A percentile compares a stretch with the other conserved stretches of the same genome.
Conservation (phyloP, 2,113 vertebrate genomes). For the Orcinus orca region DNA sequence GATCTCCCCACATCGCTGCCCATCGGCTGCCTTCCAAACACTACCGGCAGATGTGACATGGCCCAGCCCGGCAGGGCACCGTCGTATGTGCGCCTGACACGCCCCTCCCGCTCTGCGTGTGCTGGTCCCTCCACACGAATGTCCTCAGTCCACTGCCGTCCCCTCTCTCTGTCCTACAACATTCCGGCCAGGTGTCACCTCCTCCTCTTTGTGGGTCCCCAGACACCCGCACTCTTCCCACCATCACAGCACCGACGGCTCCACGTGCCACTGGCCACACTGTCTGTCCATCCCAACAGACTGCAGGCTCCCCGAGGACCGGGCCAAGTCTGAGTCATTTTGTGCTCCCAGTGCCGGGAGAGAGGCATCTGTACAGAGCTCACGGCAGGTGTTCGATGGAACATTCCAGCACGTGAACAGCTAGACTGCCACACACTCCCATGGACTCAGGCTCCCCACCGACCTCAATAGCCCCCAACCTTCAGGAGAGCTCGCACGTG, state of each 20-base stretch:
- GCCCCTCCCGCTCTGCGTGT: fast-evolving
- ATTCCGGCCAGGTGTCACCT: fast-evolving
- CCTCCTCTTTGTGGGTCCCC: not conserved
- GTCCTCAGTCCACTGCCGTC: not conserved
- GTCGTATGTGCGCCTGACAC: not conserved
- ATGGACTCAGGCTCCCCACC: not conserved
- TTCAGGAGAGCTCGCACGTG: not conserved
- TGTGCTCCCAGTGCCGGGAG: not conserved
- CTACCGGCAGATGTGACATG: not conserved
- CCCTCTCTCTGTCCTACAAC: not conserved
- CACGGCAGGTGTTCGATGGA: not conserved
- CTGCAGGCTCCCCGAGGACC: not conserved
- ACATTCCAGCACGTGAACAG: not conserved
- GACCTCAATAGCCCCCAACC: not conserved
- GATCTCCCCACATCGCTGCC: not conserved
- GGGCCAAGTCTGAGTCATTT: not conserved
- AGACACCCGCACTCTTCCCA: not conserved
- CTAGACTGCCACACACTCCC: not conserved
- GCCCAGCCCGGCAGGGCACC: fast-evolving
- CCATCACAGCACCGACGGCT: fast-evolving
- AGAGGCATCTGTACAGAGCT: not conserved
- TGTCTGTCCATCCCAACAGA: not conserved
- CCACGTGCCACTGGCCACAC: fast-evolving
- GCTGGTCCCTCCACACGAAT: fast-evolving
- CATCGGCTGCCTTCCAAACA: not conserved